A percentile compares a stretch with the other conserved stretches of the same genome.
phyloP scores from a whole-genome alignment of 2,888 invertebrate genomes.

The Drosophila rubida region DNA sequence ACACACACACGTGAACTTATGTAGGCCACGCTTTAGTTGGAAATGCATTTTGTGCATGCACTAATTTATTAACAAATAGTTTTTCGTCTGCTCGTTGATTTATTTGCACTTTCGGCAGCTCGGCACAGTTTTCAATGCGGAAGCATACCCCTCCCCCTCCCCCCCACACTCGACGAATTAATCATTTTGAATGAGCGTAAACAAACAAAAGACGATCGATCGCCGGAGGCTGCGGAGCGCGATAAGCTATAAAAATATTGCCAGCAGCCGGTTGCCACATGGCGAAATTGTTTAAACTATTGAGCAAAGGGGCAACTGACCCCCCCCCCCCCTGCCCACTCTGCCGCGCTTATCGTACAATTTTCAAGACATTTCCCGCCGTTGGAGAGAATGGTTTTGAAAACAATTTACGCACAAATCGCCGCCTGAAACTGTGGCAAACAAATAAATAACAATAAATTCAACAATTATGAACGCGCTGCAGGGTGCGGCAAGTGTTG shows the following conservation, averaged over 20 bases:
- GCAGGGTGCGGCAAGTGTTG: not conserved
- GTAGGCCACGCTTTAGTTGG: slow-evolving; percentile 62
- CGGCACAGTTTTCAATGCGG: slow-evolving; percentile 49
- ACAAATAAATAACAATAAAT: slow-evolving; percentile 78
- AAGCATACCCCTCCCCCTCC: slow-evolving; percentile 9
- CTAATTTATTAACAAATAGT: slow-evolving; percentile 78
- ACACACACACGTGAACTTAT: slow-evolving; percentile 25
- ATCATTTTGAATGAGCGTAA: slow-evolving; percentile 46
- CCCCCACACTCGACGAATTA: slow-evolving; percentile 29
- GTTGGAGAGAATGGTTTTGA: slow-evolving; percentile 54
- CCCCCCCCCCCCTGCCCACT: not conserved
- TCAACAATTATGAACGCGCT: slow-evolving; percentile 69
- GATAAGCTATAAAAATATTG: slow-evolving; percentile 80
- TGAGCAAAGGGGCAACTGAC: slow-evolving; percentile 15
- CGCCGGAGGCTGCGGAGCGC: slow-evolving; percentile 3
- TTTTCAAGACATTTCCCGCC: slow-evolving; percentile 48
- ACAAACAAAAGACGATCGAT: slow-evolving; percentile 34
- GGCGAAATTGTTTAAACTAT: slow-evolving; percentile 76
- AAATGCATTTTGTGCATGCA: slow-evolving; percentile 74
- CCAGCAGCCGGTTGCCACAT: slow-evolving; percentile 57
- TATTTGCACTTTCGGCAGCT: slow-evolving; percentile 52
- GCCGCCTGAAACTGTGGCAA: slow-evolving; percentile 57
- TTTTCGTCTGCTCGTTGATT: slow-evolving; percentile 59
- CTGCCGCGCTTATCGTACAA: slow-evolving; percentile 58
- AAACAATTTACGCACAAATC: slow-evolving; percentile 72